Percentiles rank a stretch among this genome's conserved stretches.
Evolutionary conservation across 2,888 invertebrate species (phyloP).

Genomic region (Erebia epiphron): DNA sequence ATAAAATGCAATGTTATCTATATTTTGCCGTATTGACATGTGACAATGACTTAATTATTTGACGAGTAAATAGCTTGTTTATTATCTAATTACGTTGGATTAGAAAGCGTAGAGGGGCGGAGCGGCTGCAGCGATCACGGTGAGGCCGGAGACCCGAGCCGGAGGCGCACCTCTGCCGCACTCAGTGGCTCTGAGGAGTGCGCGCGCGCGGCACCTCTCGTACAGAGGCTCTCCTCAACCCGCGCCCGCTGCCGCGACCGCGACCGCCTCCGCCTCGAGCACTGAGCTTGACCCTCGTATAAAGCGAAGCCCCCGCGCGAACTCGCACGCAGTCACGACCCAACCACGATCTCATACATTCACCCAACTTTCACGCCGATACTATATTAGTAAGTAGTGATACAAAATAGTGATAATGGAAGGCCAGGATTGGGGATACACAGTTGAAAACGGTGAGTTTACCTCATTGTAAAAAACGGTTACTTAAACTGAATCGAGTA

Average conservation of each 20-base stretch:
- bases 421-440: slow-evolving; percentile 83
- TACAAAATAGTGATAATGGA: slow-evolving; percentile 57
- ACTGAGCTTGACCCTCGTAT: slow-evolving; percentile 58
- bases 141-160: slow-evolving; percentile 47
- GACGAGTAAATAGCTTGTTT: slow-evolving; percentile 58
- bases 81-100: slow-evolving; percentile 53
- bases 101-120: slow-evolving; percentile 56
- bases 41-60: slow-evolving; percentile 44
- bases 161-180: slow-evolving; percentile 35
- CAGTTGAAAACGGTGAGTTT: slow-evolving; percentile 82
- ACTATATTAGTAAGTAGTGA: slow-evolving; percentile 32
- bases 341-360: slow-evolving; percentile 70
- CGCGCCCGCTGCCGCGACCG: slow-evolving; percentile 49
- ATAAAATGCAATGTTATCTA: slow-evolving; percentile 5
- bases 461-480: slow-evolving; percentile 42
- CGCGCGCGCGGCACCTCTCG: slow-evolving; percentile 50
- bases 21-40: slow-evolving; percentile 40
- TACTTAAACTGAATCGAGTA: slow-evolving; percentile 47
- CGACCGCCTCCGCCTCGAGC: slow-evolving; percentile 44
- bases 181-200: slow-evolving; percentile 57
- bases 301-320: slow-evolving; percentile 62
- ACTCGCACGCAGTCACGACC: slow-evolving; percentile 75
- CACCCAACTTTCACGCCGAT: slow-evolving; percentile 61
- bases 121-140: slow-evolving; percentile 37
- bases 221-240: slow-evolving; percentile 47